Conservation (phyloP, 1,140 invertebrate genomes). For the Apis cerana region DNA sequence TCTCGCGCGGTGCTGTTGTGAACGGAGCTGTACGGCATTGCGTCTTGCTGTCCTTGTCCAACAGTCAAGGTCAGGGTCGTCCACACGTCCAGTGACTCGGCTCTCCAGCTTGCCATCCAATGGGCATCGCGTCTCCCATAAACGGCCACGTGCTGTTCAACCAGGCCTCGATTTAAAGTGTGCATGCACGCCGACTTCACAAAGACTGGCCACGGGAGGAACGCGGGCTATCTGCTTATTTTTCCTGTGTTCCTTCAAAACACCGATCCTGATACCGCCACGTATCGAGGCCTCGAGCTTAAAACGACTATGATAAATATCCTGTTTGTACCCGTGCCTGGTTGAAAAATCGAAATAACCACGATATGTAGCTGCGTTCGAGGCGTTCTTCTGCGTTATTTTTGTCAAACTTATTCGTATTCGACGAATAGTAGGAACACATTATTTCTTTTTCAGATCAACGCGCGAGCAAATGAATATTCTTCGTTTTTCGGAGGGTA, state of each 20-base stretch:
- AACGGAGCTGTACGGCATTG: slow-evolving; percentile 47
- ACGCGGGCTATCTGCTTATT: slow-evolving; percentile 37
- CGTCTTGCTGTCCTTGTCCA: slow-evolving; percentile 66
- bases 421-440: too few species aligned
- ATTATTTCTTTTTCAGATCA: too few species aligned
- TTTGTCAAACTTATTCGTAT: too few species aligned
- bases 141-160: slow-evolving; percentile 66
- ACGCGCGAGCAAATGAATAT: too few species aligned
- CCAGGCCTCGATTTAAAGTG: slow-evolving; percentile 43
- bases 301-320: background rate
- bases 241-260: background rate
- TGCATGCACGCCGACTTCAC: slow-evolving; percentile 26
- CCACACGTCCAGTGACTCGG: slow-evolving; percentile 53
- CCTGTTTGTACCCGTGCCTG: slow-evolving; percentile 25
- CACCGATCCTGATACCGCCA: background rate
- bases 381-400: too few species aligned
- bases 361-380: too few species aligned
- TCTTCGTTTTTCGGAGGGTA: too few species aligned
- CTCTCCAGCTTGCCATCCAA: slow-evolving; percentile 50
- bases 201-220: slow-evolving; percentile 4
- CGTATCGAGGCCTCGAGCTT: background rate
- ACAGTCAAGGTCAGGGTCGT: slow-evolving; percentile 72
- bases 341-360: slow-evolving; percentile 32
- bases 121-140: slow-evolving; percentile 65
- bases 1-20: slow-evolving; percentile 35